Percentiles rank a stretch among this genome's conserved stretches.
Conservation (phyloP, 1,140 invertebrate genomes). For the Diabrotica undecimpunctata region DNA sequence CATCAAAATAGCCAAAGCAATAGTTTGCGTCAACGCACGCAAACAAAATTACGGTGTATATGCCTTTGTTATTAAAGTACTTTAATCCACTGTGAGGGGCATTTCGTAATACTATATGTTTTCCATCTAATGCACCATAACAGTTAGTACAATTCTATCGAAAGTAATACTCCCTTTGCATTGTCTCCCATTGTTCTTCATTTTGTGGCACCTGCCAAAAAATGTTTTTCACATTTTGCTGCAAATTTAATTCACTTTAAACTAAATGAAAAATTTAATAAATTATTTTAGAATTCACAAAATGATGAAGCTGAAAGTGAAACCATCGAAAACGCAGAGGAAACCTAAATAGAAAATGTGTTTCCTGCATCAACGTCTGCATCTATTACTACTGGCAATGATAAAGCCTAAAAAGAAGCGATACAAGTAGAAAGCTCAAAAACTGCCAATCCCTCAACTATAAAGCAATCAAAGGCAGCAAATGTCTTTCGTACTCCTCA, state of each 20-base stretch:
- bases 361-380: too few relatives aligned
- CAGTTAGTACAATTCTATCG: too few relatives aligned
- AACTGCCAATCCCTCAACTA: conserved; percentile 24
- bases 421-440: conserved; percentile 24
- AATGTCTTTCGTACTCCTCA: conserved; percentile 22
- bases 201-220: too few relatives aligned
- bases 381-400: too few relatives aligned
- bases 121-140: background rate
- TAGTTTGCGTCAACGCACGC: conserved; percentile 44
- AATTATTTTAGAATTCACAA: conserved; percentile 24
- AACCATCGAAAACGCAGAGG: conserved; percentile 21
- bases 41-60: conserved; percentile 27
- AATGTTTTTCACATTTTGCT: background rate
- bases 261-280: conserved; percentile 14
- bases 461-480: conserved; percentile 28
- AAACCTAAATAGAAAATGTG: conserved; percentile 22
- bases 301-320: conserved; percentile 26
- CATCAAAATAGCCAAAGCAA: conserved; percentile 42
- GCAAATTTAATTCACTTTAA: conserved; percentile 8
- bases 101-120: background rate
- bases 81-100: background rate
- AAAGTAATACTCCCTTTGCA: background rate
- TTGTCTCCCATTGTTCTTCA: background rate
- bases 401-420: conserved; percentile 22
- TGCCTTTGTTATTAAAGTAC: background rate